Percentiles rank a stretch among this genome's conserved stretches.
phyloP scores from a whole-genome alignment of 2,113 vertebrate genomes.

The Rhabdornis inornatus region DNA sequence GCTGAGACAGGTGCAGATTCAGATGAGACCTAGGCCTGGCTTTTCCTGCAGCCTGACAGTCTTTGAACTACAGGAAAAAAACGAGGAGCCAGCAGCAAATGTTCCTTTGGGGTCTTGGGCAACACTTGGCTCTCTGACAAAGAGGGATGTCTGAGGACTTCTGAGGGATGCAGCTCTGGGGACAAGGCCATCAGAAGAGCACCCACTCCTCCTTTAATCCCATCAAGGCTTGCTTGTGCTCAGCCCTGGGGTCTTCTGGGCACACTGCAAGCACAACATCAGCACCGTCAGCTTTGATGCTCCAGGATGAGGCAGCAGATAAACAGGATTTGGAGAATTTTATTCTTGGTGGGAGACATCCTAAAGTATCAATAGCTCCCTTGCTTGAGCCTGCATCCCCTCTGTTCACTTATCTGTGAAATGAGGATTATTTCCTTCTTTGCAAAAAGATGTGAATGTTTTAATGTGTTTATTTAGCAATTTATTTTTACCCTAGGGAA shows the following conservation, averaged over 20 bases:
- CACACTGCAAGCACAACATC: background rate
- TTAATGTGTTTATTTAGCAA: background rate
- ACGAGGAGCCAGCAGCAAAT: background rate
- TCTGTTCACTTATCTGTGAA: background rate
- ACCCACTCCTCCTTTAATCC: background rate
- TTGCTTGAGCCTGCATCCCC: background rate
- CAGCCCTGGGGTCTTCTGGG: background rate
- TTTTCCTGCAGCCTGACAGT: background rate
- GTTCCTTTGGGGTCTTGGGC: background rate
- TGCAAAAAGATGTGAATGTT: background rate
- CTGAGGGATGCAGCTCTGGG: background rate
- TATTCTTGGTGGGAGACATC: background rate
- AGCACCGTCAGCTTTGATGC: background rate
- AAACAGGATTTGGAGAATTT: background rate
- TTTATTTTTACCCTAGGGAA: background rate
- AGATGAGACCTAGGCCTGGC: background rate
- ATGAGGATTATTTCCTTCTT: background rate
- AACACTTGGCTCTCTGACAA: background rate
- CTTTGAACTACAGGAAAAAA: background rate
- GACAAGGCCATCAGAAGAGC: background rate
- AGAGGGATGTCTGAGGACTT: background rate
- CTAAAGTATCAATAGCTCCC: background rate
- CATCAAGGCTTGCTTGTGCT: background rate
- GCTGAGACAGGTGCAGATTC: background rate
- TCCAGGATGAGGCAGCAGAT: background rate